A percentile compares a stretch with the other conserved stretches of the same genome.
phyloP scores from a whole-genome alignment of 2,113 vertebrate species.

The Callithrix jacchus region DNA sequence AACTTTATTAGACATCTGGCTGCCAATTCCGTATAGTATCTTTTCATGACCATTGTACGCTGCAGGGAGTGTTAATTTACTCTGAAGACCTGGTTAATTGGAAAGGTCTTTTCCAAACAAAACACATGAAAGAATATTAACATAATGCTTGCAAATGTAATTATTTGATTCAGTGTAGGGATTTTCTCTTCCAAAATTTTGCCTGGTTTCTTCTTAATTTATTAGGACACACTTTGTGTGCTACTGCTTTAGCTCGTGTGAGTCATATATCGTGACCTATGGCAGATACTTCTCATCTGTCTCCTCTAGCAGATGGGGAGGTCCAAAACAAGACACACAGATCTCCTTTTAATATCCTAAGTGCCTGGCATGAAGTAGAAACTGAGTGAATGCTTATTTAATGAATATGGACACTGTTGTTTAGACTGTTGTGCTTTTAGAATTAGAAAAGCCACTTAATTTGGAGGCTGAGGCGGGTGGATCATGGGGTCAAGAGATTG shows the following conservation, averaged over 20 bases:
- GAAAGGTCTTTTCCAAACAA: slow-evolving; percentile 60
- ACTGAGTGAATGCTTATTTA: slow-evolving; percentile 5
- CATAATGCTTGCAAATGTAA: slow-evolving; percentile 27
- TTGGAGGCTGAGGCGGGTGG: too few species aligned
- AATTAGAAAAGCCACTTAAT: slow-evolving; percentile 24
- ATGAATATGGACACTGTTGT: neutral
- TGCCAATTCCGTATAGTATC: slow-evolving; percentile 41
- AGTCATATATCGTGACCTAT: neutral
- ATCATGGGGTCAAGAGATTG: too few species aligned
- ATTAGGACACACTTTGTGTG: neutral
- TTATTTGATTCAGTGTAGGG: neutral
- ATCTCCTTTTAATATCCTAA: neutral
- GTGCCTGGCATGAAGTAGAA: neutral
- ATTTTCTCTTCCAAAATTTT: slow-evolving; percentile 24
- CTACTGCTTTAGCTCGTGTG: neutral
- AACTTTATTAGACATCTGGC: slow-evolving; percentile 63
- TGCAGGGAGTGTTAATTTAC: slow-evolving; percentile 57
- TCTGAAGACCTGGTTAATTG: slow-evolving; percentile 61
- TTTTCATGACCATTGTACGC: slow-evolving; percentile 47
- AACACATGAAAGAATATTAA: slow-evolving; percentile 34
- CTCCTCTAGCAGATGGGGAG: neutral
- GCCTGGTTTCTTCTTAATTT: neutral
- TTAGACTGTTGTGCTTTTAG: neutral
- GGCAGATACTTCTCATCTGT: neutral
- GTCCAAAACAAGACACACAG: neutral